Conservation (phyloP, 2,888 invertebrate species). For the Drosophila barbarae region DNA sequence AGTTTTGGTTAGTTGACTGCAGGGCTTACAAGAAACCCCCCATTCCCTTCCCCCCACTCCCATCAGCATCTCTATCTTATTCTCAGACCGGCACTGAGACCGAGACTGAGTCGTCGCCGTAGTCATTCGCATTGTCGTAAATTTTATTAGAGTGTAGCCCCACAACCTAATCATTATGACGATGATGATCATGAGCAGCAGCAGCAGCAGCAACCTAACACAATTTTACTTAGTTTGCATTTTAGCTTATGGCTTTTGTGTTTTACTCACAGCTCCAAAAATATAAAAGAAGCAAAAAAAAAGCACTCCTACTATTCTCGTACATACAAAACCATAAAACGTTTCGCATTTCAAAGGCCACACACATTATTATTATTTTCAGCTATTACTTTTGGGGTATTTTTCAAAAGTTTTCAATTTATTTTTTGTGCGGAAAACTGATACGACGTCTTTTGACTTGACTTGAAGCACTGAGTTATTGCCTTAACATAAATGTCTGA, state of each 20-base stretch:
- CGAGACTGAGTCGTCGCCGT: conserved; percentile 41
- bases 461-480: conserved; percentile 37
- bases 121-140: conserved; percentile 72
- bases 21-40: conserved; percentile 52
- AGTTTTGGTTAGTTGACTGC: conserved; percentile 58
- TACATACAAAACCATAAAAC: conserved; percentile 35
- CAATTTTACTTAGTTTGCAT: conserved; percentile 59
- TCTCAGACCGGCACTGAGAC: conserved; percentile 26
- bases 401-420: conserved; percentile 48
- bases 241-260: conserved; percentile 51
- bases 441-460: conserved; percentile 36
- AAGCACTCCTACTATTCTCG: background rate
- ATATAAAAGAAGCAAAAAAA: conserved; percentile 19
- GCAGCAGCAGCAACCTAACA: conserved; percentile 42
- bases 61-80: conserved; percentile 1
- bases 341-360: conserved; percentile 57
- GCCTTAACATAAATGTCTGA: conserved; percentile 27
- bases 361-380: conserved; percentile 46
- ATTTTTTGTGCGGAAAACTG: conserved; percentile 45
- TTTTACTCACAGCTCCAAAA: conserved; percentile 31
- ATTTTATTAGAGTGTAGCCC: conserved; percentile 69
- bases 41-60: background rate
- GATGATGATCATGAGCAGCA: conserved; percentile 19
- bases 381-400: conserved; percentile 32
- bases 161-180: conserved; percentile 33